phyloP scores from a whole-genome alignment of 2,797 vertebrate genomes.

The Semaprochilodus insignis region DNA sequence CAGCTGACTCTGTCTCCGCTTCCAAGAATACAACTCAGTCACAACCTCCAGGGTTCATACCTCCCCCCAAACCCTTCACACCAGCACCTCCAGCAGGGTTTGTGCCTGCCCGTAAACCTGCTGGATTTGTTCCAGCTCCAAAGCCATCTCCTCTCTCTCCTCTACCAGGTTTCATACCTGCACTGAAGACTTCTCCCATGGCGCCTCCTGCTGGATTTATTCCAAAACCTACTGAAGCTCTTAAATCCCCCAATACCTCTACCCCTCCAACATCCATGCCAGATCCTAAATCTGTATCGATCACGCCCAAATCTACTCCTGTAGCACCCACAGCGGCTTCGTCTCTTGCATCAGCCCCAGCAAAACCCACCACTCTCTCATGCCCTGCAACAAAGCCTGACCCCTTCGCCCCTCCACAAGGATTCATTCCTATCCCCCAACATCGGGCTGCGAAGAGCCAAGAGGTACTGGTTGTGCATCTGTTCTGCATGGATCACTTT shows the following conservation, averaged over 20 bases:
- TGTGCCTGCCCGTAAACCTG: slow-evolving; percentile 54
- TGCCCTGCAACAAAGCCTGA: slow-evolving; percentile 39
- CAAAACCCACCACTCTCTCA: slow-evolving; percentile 30
- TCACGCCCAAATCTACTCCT: slow-evolving; percentile 20
- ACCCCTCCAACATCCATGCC: slow-evolving; percentile 34
- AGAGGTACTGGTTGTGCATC: slow-evolving; percentile 70
- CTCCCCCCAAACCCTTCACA: slow-evolving; percentile 40
- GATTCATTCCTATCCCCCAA: slow-evolving; percentile 56
- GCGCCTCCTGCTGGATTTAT: slow-evolving; percentile 40
- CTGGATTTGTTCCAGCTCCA: slow-evolving; percentile 3
- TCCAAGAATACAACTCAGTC: slow-evolving; percentile 40
- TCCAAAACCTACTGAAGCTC: slow-evolving; percentile 10
- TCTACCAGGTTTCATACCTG: slow-evolving; percentile 41
- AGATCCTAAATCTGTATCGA: slow-evolving; percentile 40
- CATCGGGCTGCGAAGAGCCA: slow-evolving; percentile 60
- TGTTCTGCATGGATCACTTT: slow-evolving; percentile 44
- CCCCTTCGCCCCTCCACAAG: slow-evolving; percentile 48
- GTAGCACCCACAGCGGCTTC: slow-evolving; percentile 39
- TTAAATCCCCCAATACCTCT: slow-evolving; percentile 37
- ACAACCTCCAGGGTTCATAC: slow-evolving; percentile 31
- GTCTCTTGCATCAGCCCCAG: slow-evolving; percentile 7
- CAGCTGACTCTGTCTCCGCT: slow-evolving; percentile 62
- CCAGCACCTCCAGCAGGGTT: slow-evolving; percentile 60
- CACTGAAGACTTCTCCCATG: slow-evolving; percentile 43
- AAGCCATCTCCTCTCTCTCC: slow-evolving; percentile 38